These are phyloP conservation scores for Nothoprocta pentlandii DNA, from an alignment of 2,113 vertebrate genomes.

Conservation along the genomic window DNA sequence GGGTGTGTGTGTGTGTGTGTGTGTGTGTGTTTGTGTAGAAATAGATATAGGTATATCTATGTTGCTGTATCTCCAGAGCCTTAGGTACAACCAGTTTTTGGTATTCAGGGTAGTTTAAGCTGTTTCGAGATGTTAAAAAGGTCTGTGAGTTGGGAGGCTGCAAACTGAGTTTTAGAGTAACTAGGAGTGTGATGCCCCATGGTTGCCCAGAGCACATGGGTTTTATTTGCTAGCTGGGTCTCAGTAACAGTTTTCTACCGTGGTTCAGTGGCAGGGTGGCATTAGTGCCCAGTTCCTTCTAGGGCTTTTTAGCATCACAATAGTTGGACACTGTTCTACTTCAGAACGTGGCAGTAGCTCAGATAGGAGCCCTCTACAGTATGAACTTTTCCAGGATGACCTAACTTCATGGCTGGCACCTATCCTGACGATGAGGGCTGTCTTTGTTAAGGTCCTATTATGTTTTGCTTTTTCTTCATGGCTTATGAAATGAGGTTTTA, in stretches of 20 bases:
- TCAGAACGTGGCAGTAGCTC: slow-evolving; percentile 22
- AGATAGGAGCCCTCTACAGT: neutral
- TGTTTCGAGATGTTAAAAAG: neutral
- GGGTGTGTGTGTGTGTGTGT: too few species aligned
- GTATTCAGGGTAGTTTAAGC: neutral
- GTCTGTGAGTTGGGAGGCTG: neutral
- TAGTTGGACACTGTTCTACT: neutral
- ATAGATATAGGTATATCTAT: too few species aligned
- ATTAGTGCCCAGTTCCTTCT: neutral
- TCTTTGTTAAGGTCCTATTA: slow-evolving; percentile 13
- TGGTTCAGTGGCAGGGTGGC: neutral
- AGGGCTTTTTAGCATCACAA: neutral
- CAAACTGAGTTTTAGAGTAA: neutral
- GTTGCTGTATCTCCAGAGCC: neutral
- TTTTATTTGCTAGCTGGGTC: neutral
- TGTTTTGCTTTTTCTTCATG: neutral
- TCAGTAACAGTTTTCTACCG: neutral
- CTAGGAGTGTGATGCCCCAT: too few species aligned
- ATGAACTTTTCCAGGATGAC: neutral
- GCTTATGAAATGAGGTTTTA: slow-evolving; percentile 58
- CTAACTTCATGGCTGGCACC: slow-evolving; percentile 30
- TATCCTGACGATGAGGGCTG: slow-evolving; percentile 23
- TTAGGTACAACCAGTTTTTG: neutral
- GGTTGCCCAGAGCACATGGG: neutral
- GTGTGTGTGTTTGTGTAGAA: too few species aligned